A percentile compares a stretch with the other conserved stretches of the same genome.
Evolutionary conservation across 1,140 invertebrate species (phyloP).

Genomic region (Penaeus indicus): DNA sequence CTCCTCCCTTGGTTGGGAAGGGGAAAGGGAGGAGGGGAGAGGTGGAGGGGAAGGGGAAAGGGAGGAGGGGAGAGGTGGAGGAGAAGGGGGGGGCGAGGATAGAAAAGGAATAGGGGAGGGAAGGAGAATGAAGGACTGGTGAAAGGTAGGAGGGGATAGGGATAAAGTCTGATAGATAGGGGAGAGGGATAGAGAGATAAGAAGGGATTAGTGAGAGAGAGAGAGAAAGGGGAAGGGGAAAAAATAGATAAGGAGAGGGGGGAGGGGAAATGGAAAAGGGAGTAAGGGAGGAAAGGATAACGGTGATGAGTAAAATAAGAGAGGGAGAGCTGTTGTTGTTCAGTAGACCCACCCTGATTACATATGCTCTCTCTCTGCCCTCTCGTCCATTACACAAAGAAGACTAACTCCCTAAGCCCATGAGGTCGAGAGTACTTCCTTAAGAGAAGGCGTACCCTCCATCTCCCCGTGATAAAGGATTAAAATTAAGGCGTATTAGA

Average conservation of each 20-base stretch:
- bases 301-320: too few species aligned
- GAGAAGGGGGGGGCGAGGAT: too few species aligned
- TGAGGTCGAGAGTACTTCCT: conserved; percentile 3
- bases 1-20: not conserved
- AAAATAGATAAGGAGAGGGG: too few species aligned
- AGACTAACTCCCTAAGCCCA: conserved; percentile 23
- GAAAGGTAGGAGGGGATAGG: not conserved
- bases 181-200: not conserved
- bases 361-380: conserved; percentile 13
- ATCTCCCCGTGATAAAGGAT: conserved; percentile 10
- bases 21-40: too few species aligned
- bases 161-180: not conserved
- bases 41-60: too few species aligned
- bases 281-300: too few species aligned
- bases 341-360: not conserved
- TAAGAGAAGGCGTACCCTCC: conserved; percentile 12
- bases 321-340: too few species aligned
- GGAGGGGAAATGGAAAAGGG: too few species aligned
- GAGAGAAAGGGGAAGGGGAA: too few species aligned
- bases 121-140: not conserved
- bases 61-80: too few species aligned
- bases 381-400: conserved; percentile 24
- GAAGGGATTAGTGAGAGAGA: not conserved
- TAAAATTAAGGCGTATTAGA: not conserved
- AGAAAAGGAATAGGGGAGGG: not conserved